Evolutionary conservation across 2,113 vertebrate genomes (phyloP), one percentile per base, ranked within the genome.

Genomic region (Oryctolagus cuniculus): DNA sequence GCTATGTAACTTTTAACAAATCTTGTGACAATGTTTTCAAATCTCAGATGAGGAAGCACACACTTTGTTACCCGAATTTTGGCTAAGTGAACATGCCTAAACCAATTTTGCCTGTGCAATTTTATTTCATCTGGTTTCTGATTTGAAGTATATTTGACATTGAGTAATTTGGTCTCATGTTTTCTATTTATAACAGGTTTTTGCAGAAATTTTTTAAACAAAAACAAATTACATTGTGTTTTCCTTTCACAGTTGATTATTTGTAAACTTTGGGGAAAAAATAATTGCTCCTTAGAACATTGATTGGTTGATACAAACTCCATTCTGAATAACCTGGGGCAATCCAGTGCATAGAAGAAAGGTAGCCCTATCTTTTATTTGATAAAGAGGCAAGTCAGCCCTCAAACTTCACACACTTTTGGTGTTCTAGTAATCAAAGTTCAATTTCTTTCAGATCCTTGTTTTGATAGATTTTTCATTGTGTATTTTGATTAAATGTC

Each of bases 401-500:
- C 70, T 75, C 73, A 75, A 75, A 77, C 4, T 31, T 75, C 34
- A 49, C 2, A 29, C 5, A 29, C 36, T 6, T 87, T 86, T 34
- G 16, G 3, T 90, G 77, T 90, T 93, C 36, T 85, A 75, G 78
- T 78, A 78, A 94, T 90, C 91, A 84, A 84, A 88, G 19, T 73
- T 85, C 53, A 94, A 94, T 73, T 94, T 22, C 25, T 90, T 96
- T 94, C 51, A 67, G 61, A 81, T 94, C n/a, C 58, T 87, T 90
- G 67, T 90, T 97, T 80, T 92, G 72, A 95, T 82, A 78, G 77
- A 87, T 90, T 92, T 96, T 96, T 90, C 78, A 84, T 70, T 90
- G 73, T 95, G 34, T 63, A n/a, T 88, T 96, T 95, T 96, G 89
- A 95, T 92, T 94, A 90, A 94, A 92, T 81, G 86, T 96, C 86